These are phyloP conservation scores for Chrysolophus pictus DNA, from an alignment of 2,797 vertebrate genomes.

Conservation along the genomic window DNA sequence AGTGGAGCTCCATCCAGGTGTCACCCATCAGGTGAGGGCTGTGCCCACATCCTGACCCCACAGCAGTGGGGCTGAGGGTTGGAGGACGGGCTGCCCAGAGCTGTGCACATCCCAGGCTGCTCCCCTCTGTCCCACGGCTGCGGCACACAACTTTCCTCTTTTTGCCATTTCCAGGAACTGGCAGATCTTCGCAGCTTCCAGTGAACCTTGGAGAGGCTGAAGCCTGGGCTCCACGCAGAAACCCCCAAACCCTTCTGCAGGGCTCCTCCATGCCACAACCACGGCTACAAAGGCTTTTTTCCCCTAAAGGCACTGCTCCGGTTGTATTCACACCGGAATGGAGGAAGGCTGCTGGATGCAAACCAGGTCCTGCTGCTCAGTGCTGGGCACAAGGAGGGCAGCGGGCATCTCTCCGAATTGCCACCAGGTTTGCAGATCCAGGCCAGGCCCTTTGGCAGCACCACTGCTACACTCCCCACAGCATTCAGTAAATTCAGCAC, in stretches of 20 bases:
- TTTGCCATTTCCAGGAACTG: neutral
- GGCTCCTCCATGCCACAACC: neutral
- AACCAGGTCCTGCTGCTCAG: neutral
- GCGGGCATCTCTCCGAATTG: rapidly evolving
- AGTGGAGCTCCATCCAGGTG: neutral
- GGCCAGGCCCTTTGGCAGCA: neutral
- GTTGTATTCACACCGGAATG: rapidly evolving
- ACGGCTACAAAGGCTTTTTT: no score
- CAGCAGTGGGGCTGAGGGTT: rapidly evolving
- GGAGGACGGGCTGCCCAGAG: neutral
- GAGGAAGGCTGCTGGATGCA: rapidly evolving
- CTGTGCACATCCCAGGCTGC: no score
- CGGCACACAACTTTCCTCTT: no score
- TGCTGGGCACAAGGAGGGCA: neutral
- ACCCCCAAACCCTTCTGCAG: neutral
- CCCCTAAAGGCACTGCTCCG: neutral
- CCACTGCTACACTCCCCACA: rapidly evolving
- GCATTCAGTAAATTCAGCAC: neutral
- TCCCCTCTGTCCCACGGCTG: no score
- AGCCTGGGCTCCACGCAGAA: no score
- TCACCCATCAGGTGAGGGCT: neutral
- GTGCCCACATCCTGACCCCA: rapidly evolving
- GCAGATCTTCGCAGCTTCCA: no score
- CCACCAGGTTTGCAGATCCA: rapidly evolving
- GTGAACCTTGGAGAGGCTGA: no score